A percentile compares a stretch with the other conserved stretches of the same genome.
These are phyloP conservation scores for Paradisaea rubra DNA, from an alignment of 2,113 vertebrate genomes.

Conservation along the genomic window DNA sequence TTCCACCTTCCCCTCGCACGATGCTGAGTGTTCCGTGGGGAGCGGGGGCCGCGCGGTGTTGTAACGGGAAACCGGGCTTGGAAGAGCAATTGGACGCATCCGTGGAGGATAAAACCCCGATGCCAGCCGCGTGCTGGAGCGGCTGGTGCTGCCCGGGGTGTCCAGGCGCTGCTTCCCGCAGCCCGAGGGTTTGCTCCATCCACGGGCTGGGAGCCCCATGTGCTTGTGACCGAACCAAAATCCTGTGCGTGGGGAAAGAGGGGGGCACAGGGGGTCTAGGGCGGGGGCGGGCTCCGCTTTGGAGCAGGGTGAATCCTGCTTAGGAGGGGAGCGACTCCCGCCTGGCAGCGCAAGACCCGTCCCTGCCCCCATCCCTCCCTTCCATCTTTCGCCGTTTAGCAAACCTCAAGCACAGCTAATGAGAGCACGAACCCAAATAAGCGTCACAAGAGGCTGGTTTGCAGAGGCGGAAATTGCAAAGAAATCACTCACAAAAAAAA, in stretches of 20 bases:
- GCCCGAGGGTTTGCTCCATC: neutral
- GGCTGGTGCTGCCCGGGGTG: neutral
- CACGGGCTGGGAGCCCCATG: accelerated
- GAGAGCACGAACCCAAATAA: constrained; percentile 35
- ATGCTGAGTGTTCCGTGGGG: neutral
- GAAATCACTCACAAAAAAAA: constrained; percentile 43
- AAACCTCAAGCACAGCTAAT: constrained; percentile 17
- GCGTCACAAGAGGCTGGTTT: constrained; percentile 54
- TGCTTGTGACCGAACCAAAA: neutral
- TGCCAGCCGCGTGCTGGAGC: neutral
- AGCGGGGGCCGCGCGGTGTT: accelerated
- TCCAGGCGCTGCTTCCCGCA: neutral
- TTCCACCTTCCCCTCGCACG: neutral
- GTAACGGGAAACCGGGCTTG: neutral
- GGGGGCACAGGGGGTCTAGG: neutral
- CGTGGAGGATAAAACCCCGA: neutral
- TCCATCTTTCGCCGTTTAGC: constrained; percentile 18
- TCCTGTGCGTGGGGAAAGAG: accelerated
- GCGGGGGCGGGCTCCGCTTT: accelerated
- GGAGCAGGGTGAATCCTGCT: neutral
- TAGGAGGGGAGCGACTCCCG: neutral
- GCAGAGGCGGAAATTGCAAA: constrained; percentile 61
- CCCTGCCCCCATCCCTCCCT: neutral
- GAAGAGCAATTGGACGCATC: neutral
- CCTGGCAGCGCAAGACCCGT: neutral